Evolutionary conservation across 1,140 invertebrate species (phyloP), one percentile per base, ranked within the genome.

Genomic region (Pantala flavescens): DNA sequence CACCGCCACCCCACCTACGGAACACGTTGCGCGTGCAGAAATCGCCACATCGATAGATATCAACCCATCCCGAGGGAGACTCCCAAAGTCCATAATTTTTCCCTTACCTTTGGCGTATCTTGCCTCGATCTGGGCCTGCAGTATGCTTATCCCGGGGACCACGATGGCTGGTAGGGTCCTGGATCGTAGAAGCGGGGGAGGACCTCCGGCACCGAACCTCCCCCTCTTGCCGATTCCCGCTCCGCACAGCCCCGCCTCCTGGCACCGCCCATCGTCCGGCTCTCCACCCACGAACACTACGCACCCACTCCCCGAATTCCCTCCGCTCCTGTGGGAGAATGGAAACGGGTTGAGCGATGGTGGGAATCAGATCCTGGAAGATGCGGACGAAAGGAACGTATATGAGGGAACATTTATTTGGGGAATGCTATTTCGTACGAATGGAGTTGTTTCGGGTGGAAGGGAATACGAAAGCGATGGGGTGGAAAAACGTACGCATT

Each of bases 141-240:
- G 86, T 77, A 94, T 93, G 79, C 87, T 93, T 78, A 95, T 87
- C 71, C 92, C 92, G 5, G 93, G 93, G 43, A 92, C 90, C n/a
- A 96, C 90, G 80, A 96, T 96, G 73, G 93, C 92, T 21, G 94
- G 94, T 71, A 95, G 84, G 7, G 94, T 96, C 78, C 92, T 87
- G 14, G 93, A 95, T 76, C 93, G 87, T 73, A 95, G 84, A 76
- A 96, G 84, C 0, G 93, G 92, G 0, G 92, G 91, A 70, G 88
- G 88, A 63, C 82, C 80, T 76, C 83, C 82, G 75, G 78, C 83
- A 75, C 82, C 80, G 77, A 82, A 71, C 76, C 72, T 76, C 82
- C 81, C 74, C 81, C 36, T 75, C 75, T 85, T 84, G 80, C 83
- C 84, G 19, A n/a, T 24, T 5, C 81, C 82, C 81, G 73, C 10